Conservation (phyloP, 2,797 vertebrate species). For the Phrynocephalus forsythii region DNA sequence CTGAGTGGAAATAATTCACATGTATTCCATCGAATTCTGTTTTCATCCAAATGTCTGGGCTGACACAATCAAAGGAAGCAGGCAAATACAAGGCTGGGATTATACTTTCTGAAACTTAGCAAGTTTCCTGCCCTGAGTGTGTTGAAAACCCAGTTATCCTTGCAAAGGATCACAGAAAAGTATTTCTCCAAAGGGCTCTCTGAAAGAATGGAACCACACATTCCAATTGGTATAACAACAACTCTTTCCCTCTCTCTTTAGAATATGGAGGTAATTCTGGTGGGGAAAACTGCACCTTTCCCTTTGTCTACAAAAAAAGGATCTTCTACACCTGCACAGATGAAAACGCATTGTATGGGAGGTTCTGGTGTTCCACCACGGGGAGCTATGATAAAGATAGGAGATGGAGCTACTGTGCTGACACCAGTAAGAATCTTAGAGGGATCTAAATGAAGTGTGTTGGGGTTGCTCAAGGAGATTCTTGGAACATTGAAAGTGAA, state of each 20-base stretch:
- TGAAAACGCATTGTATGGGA: not conserved
- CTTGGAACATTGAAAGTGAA: not conserved
- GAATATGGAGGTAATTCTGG: constrained; percentile 5
- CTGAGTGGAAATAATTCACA: too few relatives aligned
- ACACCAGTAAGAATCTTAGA: not conserved
- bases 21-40: too few relatives aligned
- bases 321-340: constrained; percentile 18
- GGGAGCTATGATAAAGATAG: not conserved
- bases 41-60: too few relatives aligned
- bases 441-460: not conserved
- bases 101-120: not conserved
- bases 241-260: not conserved
- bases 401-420: constrained; percentile 19
- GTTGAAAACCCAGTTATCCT: not conserved
- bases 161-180: not conserved
- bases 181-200: not conserved
- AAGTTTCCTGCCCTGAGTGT: not conserved
- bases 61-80: not conserved
- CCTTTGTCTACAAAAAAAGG: not conserved
- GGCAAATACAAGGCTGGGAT: not conserved
- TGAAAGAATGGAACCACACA: not conserved
- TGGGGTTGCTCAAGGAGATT: not conserved
- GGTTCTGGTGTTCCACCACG: constrained; percentile 20
- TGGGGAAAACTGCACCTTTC: not conserved
- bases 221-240: not conserved